phyloP scores from a whole-genome alignment of 2,113 vertebrate species.

The Oreochromis niloticus region DNA sequence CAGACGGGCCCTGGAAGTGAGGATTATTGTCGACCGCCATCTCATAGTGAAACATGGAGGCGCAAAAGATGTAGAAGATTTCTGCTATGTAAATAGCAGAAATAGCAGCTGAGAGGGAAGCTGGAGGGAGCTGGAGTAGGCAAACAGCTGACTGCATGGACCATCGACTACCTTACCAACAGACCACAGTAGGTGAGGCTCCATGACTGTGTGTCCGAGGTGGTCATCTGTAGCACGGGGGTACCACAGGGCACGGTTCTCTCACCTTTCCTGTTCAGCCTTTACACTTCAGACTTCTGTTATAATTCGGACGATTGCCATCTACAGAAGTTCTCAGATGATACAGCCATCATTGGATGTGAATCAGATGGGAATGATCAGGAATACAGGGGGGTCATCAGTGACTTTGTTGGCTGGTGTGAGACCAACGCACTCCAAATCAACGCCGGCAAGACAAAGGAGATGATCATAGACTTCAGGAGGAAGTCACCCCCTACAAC shows the following conservation, averaged over 20 bases:
- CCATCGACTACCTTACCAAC: neutral
- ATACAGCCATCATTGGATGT: no score
- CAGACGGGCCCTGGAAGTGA: accelerated
- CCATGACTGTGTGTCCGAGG: neutral
- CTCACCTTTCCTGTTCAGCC: accelerated
- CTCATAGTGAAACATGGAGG: neutral
- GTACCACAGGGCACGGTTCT: no score
- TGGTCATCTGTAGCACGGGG: no score
- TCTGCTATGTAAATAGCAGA: neutral
- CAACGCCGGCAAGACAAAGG: no score
- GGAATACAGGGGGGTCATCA: no score
- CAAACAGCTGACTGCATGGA: neutral
- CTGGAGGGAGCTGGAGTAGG: neutral
- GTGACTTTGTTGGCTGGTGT: no score
- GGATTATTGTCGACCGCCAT: neutral
- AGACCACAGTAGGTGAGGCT: neutral
- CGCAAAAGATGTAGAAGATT: neutral
- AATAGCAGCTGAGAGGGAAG: neutral
- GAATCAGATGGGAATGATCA: accelerated
- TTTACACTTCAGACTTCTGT: no score
- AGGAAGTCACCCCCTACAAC: no score
- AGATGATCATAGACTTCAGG: no score
- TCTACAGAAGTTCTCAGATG: no score
- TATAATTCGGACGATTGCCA: no score
- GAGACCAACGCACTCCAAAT: no score